Evolutionary conservation across 1,140 invertebrate species (phyloP).

Genomic region (Drosophila nikananu): DNA sequence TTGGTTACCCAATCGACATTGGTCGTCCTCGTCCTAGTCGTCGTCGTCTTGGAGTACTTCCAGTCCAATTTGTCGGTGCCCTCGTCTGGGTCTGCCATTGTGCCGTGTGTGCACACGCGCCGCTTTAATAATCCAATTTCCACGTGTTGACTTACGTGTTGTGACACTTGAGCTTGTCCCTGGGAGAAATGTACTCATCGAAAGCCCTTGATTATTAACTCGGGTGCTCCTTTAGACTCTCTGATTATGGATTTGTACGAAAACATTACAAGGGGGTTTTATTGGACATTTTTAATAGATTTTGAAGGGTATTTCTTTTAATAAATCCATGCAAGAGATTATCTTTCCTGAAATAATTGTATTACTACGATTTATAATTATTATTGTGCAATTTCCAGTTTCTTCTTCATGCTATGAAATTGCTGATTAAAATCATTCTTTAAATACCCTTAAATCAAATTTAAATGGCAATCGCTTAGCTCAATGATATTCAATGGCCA

Average conservation of each 20-base stretch:
- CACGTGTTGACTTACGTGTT: conserved; percentile 55
- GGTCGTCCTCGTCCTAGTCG: conserved; percentile 3
- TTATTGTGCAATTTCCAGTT: no score
- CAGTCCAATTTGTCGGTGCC: conserved; percentile 36
- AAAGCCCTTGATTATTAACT: conserved; percentile 8
- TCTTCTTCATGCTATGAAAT: not conserved
- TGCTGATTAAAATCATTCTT: not conserved
- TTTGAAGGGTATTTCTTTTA: not conserved
- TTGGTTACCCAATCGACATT: conserved; percentile 46
- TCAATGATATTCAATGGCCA: conserved; percentile 7
- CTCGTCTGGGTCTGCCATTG: conserved; percentile 30
- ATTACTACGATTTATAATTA: no score
- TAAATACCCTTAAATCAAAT: not conserved
- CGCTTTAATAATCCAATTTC: conserved; percentile 60
- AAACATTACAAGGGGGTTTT: no score
- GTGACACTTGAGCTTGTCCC: conserved; percentile 46
- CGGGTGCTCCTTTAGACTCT: not conserved
- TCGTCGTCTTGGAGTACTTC: conserved; percentile 24
- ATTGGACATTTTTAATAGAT: not conserved
- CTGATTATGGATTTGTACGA: not conserved
- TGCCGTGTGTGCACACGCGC: conserved; percentile 32
- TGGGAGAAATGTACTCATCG: conserved; percentile 3
- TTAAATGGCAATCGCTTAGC: not conserved
- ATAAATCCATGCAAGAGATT: no score
- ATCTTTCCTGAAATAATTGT: no score